These are phyloP conservation scores for Choristoneura fumiferana DNA, from an alignment of 1,140 invertebrate species.

Conservation along the genomic window DNA sequence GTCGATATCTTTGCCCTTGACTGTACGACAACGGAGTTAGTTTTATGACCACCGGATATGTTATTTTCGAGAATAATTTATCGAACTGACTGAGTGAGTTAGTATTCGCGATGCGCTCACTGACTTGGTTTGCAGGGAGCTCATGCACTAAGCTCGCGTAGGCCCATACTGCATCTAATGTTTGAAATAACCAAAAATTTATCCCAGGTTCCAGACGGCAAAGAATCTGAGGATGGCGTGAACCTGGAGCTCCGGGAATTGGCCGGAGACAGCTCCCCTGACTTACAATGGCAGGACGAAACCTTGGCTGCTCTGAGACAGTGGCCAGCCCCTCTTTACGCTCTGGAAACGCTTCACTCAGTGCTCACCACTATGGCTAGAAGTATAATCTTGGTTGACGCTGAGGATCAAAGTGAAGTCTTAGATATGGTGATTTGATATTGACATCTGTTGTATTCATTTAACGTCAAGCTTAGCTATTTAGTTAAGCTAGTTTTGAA, in stretches of 20 bases:
- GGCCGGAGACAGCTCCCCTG: slow-evolving; percentile 24
- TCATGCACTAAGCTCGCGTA: too few relatives aligned
- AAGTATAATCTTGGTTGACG: slow-evolving; percentile 40
- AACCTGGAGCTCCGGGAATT: slow-evolving; percentile 52
- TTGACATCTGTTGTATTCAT: slow-evolving; percentile 5
- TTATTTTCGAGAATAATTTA: too few relatives aligned
- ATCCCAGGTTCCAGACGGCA: slow-evolving; percentile 39
- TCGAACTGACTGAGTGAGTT: too few relatives aligned
- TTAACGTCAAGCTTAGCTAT: background rate
- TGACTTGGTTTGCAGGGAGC: too few relatives aligned
- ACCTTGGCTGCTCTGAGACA: slow-evolving; percentile 48
- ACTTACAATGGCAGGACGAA: slow-evolving; percentile 31
- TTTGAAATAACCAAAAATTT: too few relatives aligned
- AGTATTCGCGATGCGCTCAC: too few relatives aligned
- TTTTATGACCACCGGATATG: too few relatives aligned
- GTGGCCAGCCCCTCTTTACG: slow-evolving; percentile 54
- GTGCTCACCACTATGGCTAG: slow-evolving; percentile 50
- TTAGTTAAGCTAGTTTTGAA: too few relatives aligned
- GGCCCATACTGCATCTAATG: too few relatives aligned
- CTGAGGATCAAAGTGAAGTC: slow-evolving; percentile 35
- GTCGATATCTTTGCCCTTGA: too few relatives aligned
- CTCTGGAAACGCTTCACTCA: slow-evolving; percentile 47
- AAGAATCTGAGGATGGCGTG: slow-evolving; percentile 41
- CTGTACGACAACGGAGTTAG: too few relatives aligned
- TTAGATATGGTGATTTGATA: slow-evolving; percentile 40